phyloP scores from a whole-genome alignment of 2,113 vertebrate species.

The Ictalurus furcatus region DNA sequence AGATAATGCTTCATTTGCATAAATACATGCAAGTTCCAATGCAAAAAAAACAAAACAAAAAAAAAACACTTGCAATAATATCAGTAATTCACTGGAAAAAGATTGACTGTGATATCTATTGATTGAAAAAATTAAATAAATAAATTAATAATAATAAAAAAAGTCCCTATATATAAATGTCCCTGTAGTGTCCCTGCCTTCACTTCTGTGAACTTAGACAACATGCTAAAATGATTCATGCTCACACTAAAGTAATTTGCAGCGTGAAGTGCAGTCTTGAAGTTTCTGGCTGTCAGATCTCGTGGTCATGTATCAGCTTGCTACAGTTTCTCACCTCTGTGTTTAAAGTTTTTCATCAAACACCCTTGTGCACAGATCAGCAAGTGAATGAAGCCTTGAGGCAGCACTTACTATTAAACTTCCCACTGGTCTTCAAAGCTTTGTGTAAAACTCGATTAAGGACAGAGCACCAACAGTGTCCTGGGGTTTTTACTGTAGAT shows the following conservation, averaged over 20 bases:
- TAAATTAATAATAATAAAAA: too few relatives aligned
- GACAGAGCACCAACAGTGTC: background rate
- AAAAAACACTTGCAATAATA: background rate
- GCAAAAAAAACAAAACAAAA: background rate
- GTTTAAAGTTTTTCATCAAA: background rate
- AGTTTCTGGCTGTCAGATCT: background rate
- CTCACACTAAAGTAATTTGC: background rate
- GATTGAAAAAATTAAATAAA: too few relatives aligned
- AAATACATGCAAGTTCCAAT: background rate
- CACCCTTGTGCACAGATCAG: background rate
- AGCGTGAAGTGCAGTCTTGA: background rate
- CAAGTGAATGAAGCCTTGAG: too few relatives aligned
- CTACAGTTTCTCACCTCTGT: background rate
- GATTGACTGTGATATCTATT: background rate
- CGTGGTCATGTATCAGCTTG: background rate
- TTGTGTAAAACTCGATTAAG: background rate
- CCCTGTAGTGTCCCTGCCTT: background rate
- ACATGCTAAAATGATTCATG: background rate
- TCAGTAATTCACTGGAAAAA: background rate
- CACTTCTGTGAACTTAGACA: background rate
- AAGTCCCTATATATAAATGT: background rate
- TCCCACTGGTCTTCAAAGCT: background rate
- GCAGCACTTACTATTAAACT: slow-evolving; percentile 22
- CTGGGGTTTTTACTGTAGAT: background rate
- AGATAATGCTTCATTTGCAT: background rate